These are phyloP conservation scores for Bimastos eiseni DNA, from an alignment of 2,888 invertebrate genomes.

Conservation along the genomic window DNA sequence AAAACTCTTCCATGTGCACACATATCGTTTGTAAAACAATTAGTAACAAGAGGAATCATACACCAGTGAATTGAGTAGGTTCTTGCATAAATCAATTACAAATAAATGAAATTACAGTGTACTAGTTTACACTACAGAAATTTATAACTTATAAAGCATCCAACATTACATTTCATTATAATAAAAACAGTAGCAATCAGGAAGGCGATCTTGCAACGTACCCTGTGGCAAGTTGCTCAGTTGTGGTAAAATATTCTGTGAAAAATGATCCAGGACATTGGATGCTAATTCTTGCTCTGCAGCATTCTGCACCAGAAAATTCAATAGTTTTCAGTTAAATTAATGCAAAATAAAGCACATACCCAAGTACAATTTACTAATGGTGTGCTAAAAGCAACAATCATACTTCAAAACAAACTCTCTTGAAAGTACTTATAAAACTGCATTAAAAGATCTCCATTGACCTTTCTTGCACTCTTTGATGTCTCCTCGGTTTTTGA, in stretches of 20 bases:
- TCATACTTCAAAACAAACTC: too few species aligned
- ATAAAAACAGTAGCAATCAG: neutral
- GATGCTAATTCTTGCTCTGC: neutral
- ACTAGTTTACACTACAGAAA: neutral
- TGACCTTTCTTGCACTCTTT: too few species aligned
- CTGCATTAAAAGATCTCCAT: too few species aligned
- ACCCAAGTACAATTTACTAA: neutral
- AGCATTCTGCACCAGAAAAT: conserved; percentile 1
- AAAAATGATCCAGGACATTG: neutral
- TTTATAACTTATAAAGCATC: neutral
- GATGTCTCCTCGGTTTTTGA: too few species aligned
- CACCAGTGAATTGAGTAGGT: too few species aligned
- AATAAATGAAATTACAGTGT: neutral
- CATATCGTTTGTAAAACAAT: too few species aligned
- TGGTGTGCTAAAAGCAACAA: too few species aligned
- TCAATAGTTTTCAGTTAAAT: neutral
- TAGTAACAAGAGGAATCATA: too few species aligned
- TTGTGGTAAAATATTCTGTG: neutral
- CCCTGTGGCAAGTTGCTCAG: neutral
- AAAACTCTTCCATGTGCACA: too few species aligned
- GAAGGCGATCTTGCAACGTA: neutral
- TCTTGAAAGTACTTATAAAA: neutral
- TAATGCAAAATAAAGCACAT: neutral
- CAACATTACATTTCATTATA: neutral
- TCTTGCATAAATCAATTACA: too few species aligned